Conservation (phyloP, 2,797 vertebrate genomes). For the Hippoglossus hippoglossus region DNA sequence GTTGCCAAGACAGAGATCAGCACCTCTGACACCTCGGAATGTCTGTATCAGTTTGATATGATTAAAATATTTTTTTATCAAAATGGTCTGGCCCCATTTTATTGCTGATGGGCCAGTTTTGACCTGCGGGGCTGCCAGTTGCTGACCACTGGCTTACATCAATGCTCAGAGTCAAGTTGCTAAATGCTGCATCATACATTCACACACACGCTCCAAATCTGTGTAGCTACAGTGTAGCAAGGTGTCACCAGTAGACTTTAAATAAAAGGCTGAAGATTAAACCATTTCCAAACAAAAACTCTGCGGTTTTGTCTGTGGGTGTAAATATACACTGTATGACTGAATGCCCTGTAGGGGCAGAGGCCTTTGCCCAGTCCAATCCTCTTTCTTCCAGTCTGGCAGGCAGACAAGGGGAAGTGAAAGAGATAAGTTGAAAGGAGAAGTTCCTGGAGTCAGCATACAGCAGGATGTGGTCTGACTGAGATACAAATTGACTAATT, state of each 20-base stretch:
- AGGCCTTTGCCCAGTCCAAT: slow-evolving; percentile 65
- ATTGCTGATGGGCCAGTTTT: too few relatives aligned
- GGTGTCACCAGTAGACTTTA: slow-evolving; percentile 67
- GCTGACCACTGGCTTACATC: slow-evolving; percentile 24
- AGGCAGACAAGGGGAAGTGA: slow-evolving; percentile 70
- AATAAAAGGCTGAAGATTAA: slow-evolving; percentile 68
- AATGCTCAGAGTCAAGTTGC: slow-evolving; percentile 35
- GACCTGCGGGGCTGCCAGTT: too few relatives aligned
- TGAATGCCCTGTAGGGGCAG: slow-evolving; percentile 47
- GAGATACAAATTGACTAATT: slow-evolving; percentile 70
- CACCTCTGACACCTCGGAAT: too few relatives aligned
- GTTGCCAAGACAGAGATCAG: too few relatives aligned
- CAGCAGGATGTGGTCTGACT: slow-evolving; percentile 65
- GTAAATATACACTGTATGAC: slow-evolving; percentile 26
- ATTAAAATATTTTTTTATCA: too few relatives aligned
- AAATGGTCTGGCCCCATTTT: too few relatives aligned
- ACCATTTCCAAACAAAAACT: slow-evolving; percentile 53
- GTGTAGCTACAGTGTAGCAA: slow-evolving; percentile 39
- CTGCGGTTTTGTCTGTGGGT: slow-evolving; percentile 1
- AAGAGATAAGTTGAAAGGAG: slow-evolving; percentile 65
- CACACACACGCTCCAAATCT: slow-evolving; percentile 19
- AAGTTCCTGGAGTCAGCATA: slow-evolving; percentile 56
- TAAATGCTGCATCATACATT: slow-evolving; percentile 39
- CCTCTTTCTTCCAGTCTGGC: slow-evolving; percentile 76
- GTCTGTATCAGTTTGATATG: too few relatives aligned